Evolutionary conservation across 2,888 invertebrate genomes (phyloP), one percentile per base, ranked within the genome.

Genomic region (Cremastinae sp.): DNA sequence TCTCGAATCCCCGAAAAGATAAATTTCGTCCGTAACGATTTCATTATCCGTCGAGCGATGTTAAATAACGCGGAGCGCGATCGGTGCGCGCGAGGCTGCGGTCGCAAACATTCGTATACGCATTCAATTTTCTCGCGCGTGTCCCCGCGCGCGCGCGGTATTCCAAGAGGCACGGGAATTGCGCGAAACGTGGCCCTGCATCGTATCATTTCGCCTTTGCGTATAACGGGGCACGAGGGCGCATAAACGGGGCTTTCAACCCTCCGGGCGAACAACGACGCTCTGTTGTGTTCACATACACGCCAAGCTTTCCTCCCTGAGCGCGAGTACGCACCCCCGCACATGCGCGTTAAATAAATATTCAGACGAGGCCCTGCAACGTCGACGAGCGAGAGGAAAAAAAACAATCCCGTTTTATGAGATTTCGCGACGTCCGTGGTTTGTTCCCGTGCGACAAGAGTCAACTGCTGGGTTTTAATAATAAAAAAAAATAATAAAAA

Each of bases 401-500:
- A 34, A 68, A 80, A 81, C 80, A 74, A 80, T 80, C 64, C 70
- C 73, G 59, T 72, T 79, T 80, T 75, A 78, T 71, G 79, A 79
- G 73, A 75, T 62, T 65, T 65, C n/a, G 20, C 38, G 53, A 14
- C 66, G 70, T 5, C 9, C 36, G 56, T 16, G 38, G 56, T 56
- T 56, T 56, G 56, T 38, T 56, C 28, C 5, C 38, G 38, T 16
- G 10, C 3, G 56, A 16, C 56, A 38, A 16, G 16, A 53, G 12
- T 28, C 43, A 43, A 28, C 47, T 45, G 12, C n/a, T 45, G 28
- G 12, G 28, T 10, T 53, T n/a, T n/a, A n/a, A n/a, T n/a, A 12
- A 18, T 28, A 38, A 56, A 56, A 56, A 36, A 38, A 16, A 28
- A n/a, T n/a, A n/a, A n/a, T n/a, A n/a, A n/a, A n/a, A n/a, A n/a